Evolutionary conservation across 1,140 invertebrate genomes (phyloP).

Genomic region (Brachionus asplanchnoidis): DNA sequence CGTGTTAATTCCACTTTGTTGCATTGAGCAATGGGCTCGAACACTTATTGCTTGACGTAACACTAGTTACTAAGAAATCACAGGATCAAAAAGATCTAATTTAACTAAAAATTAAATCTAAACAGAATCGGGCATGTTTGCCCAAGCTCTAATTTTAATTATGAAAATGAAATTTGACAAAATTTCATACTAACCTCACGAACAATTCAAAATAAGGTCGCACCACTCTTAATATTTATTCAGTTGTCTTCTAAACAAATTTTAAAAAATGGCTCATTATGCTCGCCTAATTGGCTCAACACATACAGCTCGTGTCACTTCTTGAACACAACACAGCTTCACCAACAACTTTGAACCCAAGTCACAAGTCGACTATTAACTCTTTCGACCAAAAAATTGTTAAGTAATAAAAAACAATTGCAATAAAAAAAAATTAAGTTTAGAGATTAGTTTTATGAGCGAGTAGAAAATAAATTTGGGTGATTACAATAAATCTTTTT

Average conservation of each 20-base stretch:
- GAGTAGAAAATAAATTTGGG: background rate
- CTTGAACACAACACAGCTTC: background rate
- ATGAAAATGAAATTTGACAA: conserved; percentile 7
- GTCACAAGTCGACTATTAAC: no score
- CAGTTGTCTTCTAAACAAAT: background rate
- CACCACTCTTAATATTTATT: conserved; percentile 4
- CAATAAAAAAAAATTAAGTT: background rate
- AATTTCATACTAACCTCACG: background rate
- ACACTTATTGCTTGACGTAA: no score
- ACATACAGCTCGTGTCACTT: background rate
- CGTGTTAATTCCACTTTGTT: no score
- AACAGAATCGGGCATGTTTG: background rate
- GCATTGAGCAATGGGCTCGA: no score
- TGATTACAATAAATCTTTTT: background rate
- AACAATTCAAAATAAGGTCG: background rate
- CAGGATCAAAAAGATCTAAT: no score
- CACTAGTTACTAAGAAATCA: no score
- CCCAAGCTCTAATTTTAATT: background rate
- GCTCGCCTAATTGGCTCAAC: background rate
- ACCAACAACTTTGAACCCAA: no score
- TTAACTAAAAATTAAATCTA: background rate
- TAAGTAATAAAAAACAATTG: background rate
- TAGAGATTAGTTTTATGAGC: background rate
- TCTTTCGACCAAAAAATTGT: no score
- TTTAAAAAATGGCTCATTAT: background rate